Base-by-base conservation (phyloP, 2,797 vertebrate species). In the Acipenser transmontanus region DNA sequence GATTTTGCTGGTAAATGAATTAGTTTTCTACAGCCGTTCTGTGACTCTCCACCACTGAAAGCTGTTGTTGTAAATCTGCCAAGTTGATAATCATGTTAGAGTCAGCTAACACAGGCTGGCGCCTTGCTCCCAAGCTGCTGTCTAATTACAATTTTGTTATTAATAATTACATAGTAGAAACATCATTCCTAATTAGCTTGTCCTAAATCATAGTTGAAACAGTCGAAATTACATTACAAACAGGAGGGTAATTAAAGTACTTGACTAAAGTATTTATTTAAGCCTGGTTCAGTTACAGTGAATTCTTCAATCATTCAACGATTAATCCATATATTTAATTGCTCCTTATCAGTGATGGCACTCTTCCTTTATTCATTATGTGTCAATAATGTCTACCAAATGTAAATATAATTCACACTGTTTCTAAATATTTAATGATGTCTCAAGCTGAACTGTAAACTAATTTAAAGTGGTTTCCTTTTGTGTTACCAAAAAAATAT, bases 101-200 rank as follows among this genome's bases (percentile, higher is more conserved):
- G 85, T 88, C 89, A 89, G 88, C 89, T 85, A 80, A 83, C 76
- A 81, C 69, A 87, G 85, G 89, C 83, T 86, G 81, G 88, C 79
- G 69, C 85, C 82, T 82, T 88, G 90, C 92, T 93, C 89, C 82
- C 82, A 71, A 90, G 88, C 87, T 91, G 91, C 92, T 94, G 91
- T 90, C 90, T 97, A 95, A 97, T 96, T 95, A 93, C 91, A 87
- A 94, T 91, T 93, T 92, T 94, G 92, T 93, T 95, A 93, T 96
- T 96, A 96, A 96, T 97, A 95, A 96, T 93, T 90, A 90, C 89
- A 76, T 83, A 92, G 91, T 77, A 84, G 89, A 93, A 93, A 34
- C 94, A 95, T 96, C 71, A 92, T 95, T 95, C 92, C 91, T 94
- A 96, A 96, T 97, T 96, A 95, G 91, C 93, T 93, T 89, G 92